Percentiles rank a stretch among this genome's conserved stretches.
These are phyloP conservation scores for Myrmecobius fasciatus DNA, from an alignment of 2,113 vertebrate species.

Conservation along the genomic window DNA sequence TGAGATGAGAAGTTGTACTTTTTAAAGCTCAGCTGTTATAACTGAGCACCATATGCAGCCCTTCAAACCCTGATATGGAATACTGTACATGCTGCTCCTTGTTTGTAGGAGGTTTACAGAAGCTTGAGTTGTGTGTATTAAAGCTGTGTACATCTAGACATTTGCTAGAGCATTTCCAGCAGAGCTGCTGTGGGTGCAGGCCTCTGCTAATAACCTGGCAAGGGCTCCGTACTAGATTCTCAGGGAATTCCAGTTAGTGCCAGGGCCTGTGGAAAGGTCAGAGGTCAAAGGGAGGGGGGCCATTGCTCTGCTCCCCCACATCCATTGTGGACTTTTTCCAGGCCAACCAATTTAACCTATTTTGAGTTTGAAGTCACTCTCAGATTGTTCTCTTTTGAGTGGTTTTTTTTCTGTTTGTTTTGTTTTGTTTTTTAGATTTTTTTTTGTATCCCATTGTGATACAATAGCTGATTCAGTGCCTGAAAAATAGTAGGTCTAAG, in stretches of 20 bases:
- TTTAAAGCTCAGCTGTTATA: constrained; percentile 86
- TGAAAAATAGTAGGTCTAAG: background rate
- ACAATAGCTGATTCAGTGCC: background rate
- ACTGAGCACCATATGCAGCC: constrained; percentile 86
- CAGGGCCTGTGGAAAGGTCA: constrained; percentile 75
- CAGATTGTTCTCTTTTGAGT: constrained; percentile 64
- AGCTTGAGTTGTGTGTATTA: constrained; percentile 83
- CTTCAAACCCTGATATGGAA: constrained; percentile 83
- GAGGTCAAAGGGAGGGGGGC: constrained; percentile 61
- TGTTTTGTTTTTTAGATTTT: background rate
- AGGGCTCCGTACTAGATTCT: constrained; percentile 71
- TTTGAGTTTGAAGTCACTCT: constrained; percentile 55
- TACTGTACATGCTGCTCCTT: constrained; percentile 83
- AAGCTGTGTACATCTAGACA: constrained; percentile 83
- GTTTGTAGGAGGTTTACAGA: constrained; percentile 86
- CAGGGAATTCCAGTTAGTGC: constrained; percentile 76
- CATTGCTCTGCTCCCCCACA: constrained; percentile 44
- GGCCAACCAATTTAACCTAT: constrained; percentile 23
- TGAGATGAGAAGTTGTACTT: constrained; percentile 83
- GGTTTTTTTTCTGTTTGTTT: too few species aligned
- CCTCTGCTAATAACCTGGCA: constrained; percentile 80
- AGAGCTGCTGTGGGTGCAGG: constrained; percentile 77
- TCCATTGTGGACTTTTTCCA: background rate
- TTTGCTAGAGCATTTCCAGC: constrained; percentile 81
- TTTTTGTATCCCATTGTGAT: background rate